phyloP scores from a whole-genome alignment of 2,113 vertebrate genomes.

The Prochilodus magdalenae region DNA sequence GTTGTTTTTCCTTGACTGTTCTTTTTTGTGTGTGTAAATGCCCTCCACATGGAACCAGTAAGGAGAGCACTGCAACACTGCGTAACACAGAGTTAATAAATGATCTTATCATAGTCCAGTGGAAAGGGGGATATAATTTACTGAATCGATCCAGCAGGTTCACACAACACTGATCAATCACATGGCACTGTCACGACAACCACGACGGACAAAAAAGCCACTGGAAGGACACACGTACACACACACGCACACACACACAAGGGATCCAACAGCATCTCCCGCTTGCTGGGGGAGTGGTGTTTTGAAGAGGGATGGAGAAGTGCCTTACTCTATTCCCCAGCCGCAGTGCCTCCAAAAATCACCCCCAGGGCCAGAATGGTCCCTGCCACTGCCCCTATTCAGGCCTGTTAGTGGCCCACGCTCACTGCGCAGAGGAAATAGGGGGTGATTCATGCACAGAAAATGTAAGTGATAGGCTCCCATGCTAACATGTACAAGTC shows the following conservation, averaged over 20 bases:
- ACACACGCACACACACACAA: constrained; percentile 37
- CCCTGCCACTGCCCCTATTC: constrained; percentile 99
- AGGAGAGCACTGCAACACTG: constrained; percentile 54
- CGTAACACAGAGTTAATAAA: constrained; percentile 55
- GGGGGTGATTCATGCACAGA: constrained; percentile 69
- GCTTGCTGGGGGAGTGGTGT: constrained; percentile 77
- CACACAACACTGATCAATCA: constrained; percentile 90
- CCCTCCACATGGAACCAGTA: constrained; percentile 58
- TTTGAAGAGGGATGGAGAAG: constrained; percentile 87
- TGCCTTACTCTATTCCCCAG: constrained; percentile 99
- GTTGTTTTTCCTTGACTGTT: constrained; percentile 11
- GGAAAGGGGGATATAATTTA: constrained; percentile 46
- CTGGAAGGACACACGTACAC: constrained; percentile 77
- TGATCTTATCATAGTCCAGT: constrained; percentile 46
- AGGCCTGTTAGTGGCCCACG: constrained; percentile 99
- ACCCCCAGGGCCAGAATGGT: constrained; percentile 99
- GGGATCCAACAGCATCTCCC: constrained; percentile 55
- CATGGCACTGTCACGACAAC: constrained; percentile 82
- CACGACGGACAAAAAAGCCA: constrained; percentile 83
- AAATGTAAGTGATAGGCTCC: constrained; percentile 49
- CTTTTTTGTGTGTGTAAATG: constrained; percentile 40
- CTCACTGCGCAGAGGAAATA: constrained; percentile 99
- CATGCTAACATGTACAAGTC: constrained; percentile 14
- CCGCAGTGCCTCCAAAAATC: constrained; percentile 99
- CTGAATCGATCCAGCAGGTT: constrained; percentile 73